phyloP scores from a whole-genome alignment of 1,140 invertebrate genomes.

The Hypsibius dujardini region DNA sequence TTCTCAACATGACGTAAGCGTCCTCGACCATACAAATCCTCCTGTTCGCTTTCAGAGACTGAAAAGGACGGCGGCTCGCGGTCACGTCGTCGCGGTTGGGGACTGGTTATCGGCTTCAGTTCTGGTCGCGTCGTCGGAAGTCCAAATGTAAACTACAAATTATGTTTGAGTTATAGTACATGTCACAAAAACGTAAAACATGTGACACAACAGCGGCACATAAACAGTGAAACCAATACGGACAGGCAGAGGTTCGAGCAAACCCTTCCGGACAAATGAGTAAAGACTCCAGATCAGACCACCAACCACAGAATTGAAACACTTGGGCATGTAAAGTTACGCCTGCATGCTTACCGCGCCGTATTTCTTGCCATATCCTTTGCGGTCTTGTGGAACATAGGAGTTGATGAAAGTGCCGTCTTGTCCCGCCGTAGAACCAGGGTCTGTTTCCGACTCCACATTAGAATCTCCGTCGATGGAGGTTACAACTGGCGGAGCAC shows the following conservation, averaged over 20 bases:
- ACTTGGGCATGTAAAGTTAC: too few species aligned
- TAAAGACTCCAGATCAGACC: too few species aligned
- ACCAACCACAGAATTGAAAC: too few species aligned
- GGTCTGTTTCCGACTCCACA: too few species aligned
- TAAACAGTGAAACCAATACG: too few species aligned
- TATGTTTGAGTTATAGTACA: too few species aligned
- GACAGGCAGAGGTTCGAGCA: too few species aligned
- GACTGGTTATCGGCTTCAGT: conserved; percentile 10
- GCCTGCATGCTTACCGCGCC: background rate
- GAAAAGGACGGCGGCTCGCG: background rate
- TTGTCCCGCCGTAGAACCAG: background rate
- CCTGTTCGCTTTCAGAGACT: background rate
- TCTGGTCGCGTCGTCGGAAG: background rate
- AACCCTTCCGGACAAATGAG: too few species aligned
- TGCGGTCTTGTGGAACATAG: conserved; percentile 10
- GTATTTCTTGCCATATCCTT: background rate
- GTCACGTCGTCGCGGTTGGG: background rate
- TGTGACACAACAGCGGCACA: too few species aligned
- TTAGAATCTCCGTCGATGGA: too few species aligned
- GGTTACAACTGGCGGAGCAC: too few species aligned
- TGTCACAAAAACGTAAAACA: too few species aligned
- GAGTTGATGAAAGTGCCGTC: background rate
- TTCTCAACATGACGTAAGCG: conserved; percentile 2
- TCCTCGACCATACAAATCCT: conserved; percentile 5
- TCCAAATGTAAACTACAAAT: background rate